Evolutionary conservation across 2,113 vertebrate genomes (phyloP).

Genomic region (Desmodus rotundus): DNA sequence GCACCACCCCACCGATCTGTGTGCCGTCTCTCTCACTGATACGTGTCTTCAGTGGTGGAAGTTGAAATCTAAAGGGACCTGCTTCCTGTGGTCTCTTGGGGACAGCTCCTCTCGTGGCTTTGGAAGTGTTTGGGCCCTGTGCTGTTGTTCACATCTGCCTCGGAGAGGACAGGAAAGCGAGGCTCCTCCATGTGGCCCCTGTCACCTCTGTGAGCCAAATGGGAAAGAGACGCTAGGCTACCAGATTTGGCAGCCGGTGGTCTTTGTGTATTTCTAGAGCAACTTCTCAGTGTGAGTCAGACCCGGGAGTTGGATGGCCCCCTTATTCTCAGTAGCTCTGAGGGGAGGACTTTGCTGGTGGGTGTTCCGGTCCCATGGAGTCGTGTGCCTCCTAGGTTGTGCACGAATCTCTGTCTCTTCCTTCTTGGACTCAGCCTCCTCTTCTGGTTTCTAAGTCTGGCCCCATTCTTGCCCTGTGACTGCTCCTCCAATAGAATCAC

Average conservation of each 20-base stretch:
- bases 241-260: not conserved
- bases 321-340: not conserved
- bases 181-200: too few relatives aligned
- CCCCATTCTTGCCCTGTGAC: not conserved
- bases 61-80: not conserved
- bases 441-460: not conserved
- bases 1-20: not conserved
- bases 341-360: not conserved
- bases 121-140: too few relatives aligned
- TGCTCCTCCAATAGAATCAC: not conserved
- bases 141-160: too few relatives aligned
- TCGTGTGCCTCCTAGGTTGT: not conserved
- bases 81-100: not conserved
- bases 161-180: not conserved
- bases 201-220: not conserved
- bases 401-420: not conserved
- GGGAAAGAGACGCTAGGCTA: not conserved
- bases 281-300: not conserved
- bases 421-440: not conserved
- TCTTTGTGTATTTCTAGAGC: not conserved
- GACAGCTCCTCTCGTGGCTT: not conserved
- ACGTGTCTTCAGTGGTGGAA: not conserved
- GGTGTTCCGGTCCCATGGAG: too few relatives aligned
- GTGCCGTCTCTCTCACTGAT: not conserved
- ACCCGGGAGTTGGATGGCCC: not conserved